phyloP scores from a whole-genome alignment of 2,888 invertebrate species.

The Temnothorax ravouxi region DNA sequence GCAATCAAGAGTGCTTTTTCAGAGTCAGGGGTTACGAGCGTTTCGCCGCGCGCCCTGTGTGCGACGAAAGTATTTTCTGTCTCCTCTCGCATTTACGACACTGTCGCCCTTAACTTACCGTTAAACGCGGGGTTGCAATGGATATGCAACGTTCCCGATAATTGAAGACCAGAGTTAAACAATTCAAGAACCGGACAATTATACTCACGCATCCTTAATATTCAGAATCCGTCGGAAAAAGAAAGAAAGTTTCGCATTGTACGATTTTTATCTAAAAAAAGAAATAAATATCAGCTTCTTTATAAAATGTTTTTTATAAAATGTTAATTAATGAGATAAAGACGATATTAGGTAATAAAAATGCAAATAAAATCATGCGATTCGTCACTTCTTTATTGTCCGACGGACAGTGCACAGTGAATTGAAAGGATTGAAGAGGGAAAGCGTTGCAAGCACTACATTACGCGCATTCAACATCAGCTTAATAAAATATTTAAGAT shows the following conservation, averaged over 20 bases:
- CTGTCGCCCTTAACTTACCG: neutral
- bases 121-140: neutral
- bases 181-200: neutral
- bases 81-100: slow-evolving; percentile 19
- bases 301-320: neutral
- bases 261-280: neutral
- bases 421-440: neutral
- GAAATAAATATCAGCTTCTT: neutral
- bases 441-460: neutral
- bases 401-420: neutral
- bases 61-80: neutral
- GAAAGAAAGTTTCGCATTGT: neutral
- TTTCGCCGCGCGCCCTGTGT: neutral
- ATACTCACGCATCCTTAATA: neutral
- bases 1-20: slow-evolving; percentile 70
- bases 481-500: slow-evolving; percentile 10
- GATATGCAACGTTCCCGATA: slow-evolving; percentile 1
- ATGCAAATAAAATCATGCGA: neutral
- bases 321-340: neutral
- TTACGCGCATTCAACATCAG: neutral
- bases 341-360: neutral
- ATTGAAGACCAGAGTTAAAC: neutral
- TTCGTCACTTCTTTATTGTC: neutral
- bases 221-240: neutral
- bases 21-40: slow-evolving; percentile 17